Evolutionary conservation across 2,888 invertebrate species (phyloP).

Genomic region (Meta bourneti): DNA sequence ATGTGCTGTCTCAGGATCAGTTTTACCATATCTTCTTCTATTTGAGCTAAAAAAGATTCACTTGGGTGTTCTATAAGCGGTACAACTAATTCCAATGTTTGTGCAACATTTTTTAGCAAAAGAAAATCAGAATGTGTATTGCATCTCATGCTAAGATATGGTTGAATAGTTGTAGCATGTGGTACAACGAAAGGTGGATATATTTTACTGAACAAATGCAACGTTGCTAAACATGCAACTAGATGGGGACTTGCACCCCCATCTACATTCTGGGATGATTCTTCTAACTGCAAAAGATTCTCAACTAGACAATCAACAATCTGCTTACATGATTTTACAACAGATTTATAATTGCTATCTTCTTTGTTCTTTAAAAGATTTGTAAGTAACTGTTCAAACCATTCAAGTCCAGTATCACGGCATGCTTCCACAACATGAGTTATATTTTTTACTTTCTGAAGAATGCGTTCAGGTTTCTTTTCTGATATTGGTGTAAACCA

Average conservation of each 20-base stretch:
- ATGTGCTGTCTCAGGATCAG: constrained; percentile 91
- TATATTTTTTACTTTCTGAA: constrained; percentile 96
- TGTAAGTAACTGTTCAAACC: constrained; percentile 96
- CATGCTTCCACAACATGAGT: constrained; percentile 93
- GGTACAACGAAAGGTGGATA: constrained; percentile 95
- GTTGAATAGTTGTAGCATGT: constrained; percentile 96
- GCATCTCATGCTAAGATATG: constrained; percentile 86
- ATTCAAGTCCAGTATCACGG: constrained; percentile 93
- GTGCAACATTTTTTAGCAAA: constrained; percentile 92
- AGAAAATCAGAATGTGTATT: constrained; percentile 90
- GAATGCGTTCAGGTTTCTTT: constrained; percentile 75
- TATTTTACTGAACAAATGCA: constrained; percentile 97
- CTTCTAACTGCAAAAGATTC: constrained; percentile 89
- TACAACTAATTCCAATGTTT: constrained; percentile 94
- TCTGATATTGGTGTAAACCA: constrained; percentile 97
- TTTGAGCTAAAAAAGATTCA: constrained; percentile 95
- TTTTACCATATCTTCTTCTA: constrained; percentile 97
- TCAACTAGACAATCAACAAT: constrained; percentile 98
- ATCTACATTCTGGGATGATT: constrained; percentile 66
- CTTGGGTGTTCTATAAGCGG: constrained; percentile 99
- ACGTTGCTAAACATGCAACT: constrained; percentile 95
- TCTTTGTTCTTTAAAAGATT: constrained; percentile 86
- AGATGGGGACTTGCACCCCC: constrained; percentile 89
- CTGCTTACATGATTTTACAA: constrained; percentile 94
- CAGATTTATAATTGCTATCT: constrained; percentile 84